Base-by-base conservation (phyloP, 1,140 invertebrate species). In the Eupeodes corollae region DNA sequence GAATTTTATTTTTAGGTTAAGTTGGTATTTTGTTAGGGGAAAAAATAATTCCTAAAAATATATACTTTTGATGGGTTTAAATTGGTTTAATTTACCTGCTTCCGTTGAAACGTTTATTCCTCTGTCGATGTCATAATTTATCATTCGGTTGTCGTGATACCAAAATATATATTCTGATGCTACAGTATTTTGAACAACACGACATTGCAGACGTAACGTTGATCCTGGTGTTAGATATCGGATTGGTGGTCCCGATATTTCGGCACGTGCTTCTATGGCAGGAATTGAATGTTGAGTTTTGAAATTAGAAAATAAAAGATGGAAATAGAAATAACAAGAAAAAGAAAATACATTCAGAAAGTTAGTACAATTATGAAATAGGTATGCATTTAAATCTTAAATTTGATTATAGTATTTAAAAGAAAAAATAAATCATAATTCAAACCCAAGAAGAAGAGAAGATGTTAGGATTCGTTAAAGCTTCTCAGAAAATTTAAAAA, bases 141-240 rank as follows among this genome's bases (percentile, higher is more conserved):
- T 87, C 86, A 91, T 89, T 47, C 85, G 75, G 56, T 84, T 83
- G 63, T 89, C 86, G 69, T 91, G 88, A 69, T 89, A 92, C 89
- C 88, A 91, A 74, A 90, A 91, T 33, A 91, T 79, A 61, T 83
- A 91, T 11, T 82, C 81, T 1, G 86, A 86, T 2, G 79, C 78
- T 58, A 88, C 86, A 2, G 88, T 90, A 41, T 85, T 87, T 52
- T 87, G 80, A 54, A 82, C 77, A 9, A 91, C 80, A 39, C 78
- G 76, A 58, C 88, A 92, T 43, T 83, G 80, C 30, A 92, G 72
- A 45, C 84, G 77, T 51, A 92, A 68, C 53, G 83, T 83, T 31
- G 85, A 88, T 5, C 88, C 88, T 37, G 85, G 84, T 56, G 88
- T 86, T 47, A 91, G 79, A 64, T 86, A 89, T 58, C 90, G 87